phyloP scores from a whole-genome alignment of 2,888 invertebrate genomes.

The Nowickia ferox region DNA sequence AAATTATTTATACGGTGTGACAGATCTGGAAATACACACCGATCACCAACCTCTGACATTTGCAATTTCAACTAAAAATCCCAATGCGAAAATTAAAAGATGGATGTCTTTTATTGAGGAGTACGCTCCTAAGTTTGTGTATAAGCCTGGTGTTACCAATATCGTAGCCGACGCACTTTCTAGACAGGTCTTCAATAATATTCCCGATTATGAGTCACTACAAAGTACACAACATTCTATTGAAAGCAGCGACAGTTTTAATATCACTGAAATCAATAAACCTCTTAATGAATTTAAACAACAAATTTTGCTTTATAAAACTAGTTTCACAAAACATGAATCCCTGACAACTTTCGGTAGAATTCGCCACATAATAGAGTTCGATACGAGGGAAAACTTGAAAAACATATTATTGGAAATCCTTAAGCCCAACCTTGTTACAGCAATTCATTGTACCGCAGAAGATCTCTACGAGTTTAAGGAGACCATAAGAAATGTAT shows the following conservation, averaged over 20 bases:
- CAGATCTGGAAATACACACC: conserved; percentile 20
- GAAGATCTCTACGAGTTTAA: conserved; percentile 52
- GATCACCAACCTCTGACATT: conserved; percentile 19
- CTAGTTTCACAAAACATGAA: conserved; percentile 28
- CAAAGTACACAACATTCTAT: conserved; percentile 28
- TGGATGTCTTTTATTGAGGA: conserved; percentile 10
- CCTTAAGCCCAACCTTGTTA: conserved; percentile 45
- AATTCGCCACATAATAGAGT: conserved; percentile 54
- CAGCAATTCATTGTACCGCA: conserved; percentile 57
- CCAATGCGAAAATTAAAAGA: conserved; percentile 19
- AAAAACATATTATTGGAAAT: conserved; percentile 60
- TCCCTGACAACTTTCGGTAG: conserved; percentile 5
- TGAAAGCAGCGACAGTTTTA: conserved; percentile 23
- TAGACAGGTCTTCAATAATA: conserved; percentile 41
- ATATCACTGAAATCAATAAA: conserved; percentile 29
- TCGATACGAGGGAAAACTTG: conserved; percentile 48
- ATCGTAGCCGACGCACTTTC: conserved; percentile 26
- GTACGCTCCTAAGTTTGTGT: conserved; percentile 4
- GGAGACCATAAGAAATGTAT: conserved; percentile 25
- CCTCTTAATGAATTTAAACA: conserved; percentile 41
- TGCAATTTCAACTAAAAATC: conserved; percentile 15
- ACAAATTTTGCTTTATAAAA: conserved; percentile 35
- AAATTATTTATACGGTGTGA: conserved; percentile 12
- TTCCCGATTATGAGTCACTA: conserved; percentile 31
- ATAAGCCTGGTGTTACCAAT: conserved; percentile 18